These are phyloP conservation scores for Patiria miniata DNA, from an alignment of 35 echinoderm and acorn worm species.

Conservation along the genomic window DNA sequence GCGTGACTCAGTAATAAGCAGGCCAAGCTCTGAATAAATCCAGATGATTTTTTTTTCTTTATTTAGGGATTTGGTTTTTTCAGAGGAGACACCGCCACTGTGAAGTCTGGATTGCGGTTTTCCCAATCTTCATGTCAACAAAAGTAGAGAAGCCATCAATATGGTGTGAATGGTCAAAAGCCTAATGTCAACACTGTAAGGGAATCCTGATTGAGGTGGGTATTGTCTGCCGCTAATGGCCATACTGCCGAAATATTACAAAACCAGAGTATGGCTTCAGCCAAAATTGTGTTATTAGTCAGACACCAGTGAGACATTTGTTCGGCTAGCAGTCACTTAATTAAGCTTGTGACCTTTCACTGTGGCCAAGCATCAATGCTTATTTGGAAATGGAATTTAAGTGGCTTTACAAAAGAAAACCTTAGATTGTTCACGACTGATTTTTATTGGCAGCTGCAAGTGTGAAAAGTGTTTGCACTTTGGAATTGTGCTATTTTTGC, in stretches of 20 bases:
- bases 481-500: no score
- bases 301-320: no score
- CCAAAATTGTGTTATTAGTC: no score
- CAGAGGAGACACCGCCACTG: not conserved
- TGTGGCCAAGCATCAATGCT: no score
- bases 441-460: no score
- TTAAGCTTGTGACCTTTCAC: no score
- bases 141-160: not conserved
- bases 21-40: not conserved
- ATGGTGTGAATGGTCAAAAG: not conserved
- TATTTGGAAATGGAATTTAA: no score
- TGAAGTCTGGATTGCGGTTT: not conserved
- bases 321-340: no score
- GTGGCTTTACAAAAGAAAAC: no score
- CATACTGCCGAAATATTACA: not conserved
- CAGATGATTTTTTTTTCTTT: not conserved
- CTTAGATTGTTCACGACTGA: no score
- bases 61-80: not conserved
- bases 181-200: not conserved
- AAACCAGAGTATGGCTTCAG: not conserved
- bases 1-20: slow-evolving; percentile 17
- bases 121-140: not conserved
- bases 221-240: slow-evolving; percentile 12
- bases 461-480: no score
- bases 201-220: not conserved